Evolutionary conservation across 2,113 vertebrate species (phyloP).

Genomic region (Pandion haliaetus): DNA sequence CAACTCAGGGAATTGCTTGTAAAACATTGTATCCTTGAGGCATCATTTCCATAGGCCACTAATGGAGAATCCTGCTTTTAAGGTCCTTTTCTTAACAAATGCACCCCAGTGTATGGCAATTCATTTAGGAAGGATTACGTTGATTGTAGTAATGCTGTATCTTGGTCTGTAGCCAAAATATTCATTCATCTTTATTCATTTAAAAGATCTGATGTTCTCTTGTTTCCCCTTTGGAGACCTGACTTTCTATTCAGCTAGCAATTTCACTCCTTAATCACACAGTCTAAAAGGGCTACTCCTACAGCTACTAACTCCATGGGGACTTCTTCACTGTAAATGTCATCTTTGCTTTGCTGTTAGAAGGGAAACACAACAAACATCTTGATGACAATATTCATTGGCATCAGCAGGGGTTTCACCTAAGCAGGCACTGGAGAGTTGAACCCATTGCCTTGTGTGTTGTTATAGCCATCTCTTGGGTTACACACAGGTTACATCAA

Average conservation of each 20-base stretch:
- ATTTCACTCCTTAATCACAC: conserved; percentile 14
- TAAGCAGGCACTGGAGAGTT: not conserved
- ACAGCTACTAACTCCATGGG: not conserved
- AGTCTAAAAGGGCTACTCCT: not conserved
- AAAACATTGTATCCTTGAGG: not conserved
- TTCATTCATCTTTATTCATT: conserved; percentile 56
- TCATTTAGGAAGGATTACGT: conserved; percentile 33
- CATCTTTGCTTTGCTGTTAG: conserved; percentile 22
- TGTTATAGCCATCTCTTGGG: not conserved
- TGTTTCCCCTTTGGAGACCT: conserved; percentile 22
- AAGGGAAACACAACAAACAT: not conserved
- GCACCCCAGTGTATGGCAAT: not conserved
- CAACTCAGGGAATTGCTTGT: not conserved
- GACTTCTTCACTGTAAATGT: conserved; percentile 5
- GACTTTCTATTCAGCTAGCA: not conserved
- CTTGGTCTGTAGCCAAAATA: conserved; percentile 25
- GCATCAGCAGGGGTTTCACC: not conserved
- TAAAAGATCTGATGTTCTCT: conserved; percentile 43
- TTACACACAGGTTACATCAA: not conserved
- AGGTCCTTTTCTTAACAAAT: not conserved
- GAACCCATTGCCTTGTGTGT: not conserved
- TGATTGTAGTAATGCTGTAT: not conserved
- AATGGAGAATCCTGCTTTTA: conserved; percentile 10
- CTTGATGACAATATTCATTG: not conserved
- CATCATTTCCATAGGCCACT: not conserved